These are phyloP conservation scores for Xestia rhomboidea DNA, from an alignment of 2,888 invertebrate genomes.

Conservation along the genomic window DNA sequence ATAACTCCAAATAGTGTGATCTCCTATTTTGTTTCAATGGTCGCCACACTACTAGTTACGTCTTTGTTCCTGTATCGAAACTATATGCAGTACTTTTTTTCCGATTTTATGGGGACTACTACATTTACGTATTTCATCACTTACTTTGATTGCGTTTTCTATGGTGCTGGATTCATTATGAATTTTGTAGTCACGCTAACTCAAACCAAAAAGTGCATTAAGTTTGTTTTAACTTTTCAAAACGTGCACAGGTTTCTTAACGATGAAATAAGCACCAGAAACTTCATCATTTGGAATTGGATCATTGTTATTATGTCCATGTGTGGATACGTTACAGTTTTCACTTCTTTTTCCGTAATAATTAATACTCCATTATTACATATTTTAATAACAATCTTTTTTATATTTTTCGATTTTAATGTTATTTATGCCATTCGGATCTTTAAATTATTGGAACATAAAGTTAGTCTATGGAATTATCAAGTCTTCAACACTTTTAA, in stretches of 20 bases:
- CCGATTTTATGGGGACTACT: neutral
- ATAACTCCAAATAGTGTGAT: neutral
- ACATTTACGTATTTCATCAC: neutral
- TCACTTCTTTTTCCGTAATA: neutral
- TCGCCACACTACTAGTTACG: neutral
- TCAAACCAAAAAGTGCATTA: constrained; percentile 1
- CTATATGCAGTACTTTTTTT: neutral
- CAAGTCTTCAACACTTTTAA: neutral
- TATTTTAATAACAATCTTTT: constrained; percentile 1
- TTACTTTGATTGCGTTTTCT: constrained; percentile 13
- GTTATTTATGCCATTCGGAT: constrained; percentile 26
- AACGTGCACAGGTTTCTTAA: constrained; percentile 26
- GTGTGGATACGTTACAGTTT: neutral
- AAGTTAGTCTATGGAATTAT: constrained; percentile 22
- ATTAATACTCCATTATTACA: neutral
- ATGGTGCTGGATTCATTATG: constrained; percentile 16
- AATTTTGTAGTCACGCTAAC: neutral
- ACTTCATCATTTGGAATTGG: constrained; percentile 15
- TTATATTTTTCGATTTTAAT: constrained; percentile 29
- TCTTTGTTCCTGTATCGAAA: neutral
- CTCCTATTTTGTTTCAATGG: neutral
- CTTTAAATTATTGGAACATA: constrained; percentile 18
- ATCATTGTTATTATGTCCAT: neutral
- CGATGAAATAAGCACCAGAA: neutral
- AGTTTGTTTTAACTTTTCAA: constrained; percentile 30